Base-by-base conservation (phyloP, 2,797 vertebrate species). In the Mionectes olivaceus region DNA sequence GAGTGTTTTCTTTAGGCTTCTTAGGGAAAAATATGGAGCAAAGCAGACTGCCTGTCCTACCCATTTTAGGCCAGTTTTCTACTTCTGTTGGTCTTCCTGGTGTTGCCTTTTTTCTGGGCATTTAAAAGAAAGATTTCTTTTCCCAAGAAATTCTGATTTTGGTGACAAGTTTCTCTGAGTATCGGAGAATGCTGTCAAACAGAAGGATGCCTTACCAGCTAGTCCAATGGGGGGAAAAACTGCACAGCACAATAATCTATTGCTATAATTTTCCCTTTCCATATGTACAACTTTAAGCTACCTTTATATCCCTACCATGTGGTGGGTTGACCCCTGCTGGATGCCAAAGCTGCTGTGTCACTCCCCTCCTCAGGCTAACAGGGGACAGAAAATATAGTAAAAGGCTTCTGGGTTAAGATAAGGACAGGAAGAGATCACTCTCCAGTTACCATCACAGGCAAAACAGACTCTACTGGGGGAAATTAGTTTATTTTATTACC, bases 171-270 rank as follows among this genome's bases (percentile, higher is more conserved):
- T 87, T 65, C 16, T 35, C 52, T 43, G 19, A 50, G 7, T 68
- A 16, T 65, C 32, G 63, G 43, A 50, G 43, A 50, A 76, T 17
- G 16, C 19, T 76, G 27, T 24, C 35, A 63, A 23, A 49, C 10
- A 83, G 32, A 69, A 56, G 3, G 11, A 22, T 56, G 10, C 19
- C 50, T 73, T 82, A 79, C 16, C 5, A 10, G 5, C 21, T 83
- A 86, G 9, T 67, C 39, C 18, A 67, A 4, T 11, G 5, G 3
- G 6, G 2, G 2, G 5, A 28, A 44, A 74, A 37, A 2, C 0
- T 2, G 3, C 22, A 35, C 4, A 61, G 27, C 5, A 39, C 17
- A 82, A 22, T 61, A 71, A 35, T 32, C 3, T 47, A 39, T 52
- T 18, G 2, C 19, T 81, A 7, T 55, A 25, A 33, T 64, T 84